Evolutionary conservation across 2,113 vertebrate species (phyloP).

Genomic region (Platysternon megacephalum): DNA sequence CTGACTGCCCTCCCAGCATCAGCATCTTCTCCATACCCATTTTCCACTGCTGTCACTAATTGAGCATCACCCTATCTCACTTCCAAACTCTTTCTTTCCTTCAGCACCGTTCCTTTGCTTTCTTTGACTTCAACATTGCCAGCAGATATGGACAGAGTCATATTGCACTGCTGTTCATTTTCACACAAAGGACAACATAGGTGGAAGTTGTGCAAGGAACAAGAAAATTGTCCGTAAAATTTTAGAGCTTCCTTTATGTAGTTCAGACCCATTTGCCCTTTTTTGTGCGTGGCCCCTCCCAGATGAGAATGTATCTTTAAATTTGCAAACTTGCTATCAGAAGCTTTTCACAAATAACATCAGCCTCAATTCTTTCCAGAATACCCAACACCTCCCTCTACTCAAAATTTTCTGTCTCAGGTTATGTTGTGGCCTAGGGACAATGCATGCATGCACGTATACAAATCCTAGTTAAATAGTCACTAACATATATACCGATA

Average conservation of each 20-base stretch:
- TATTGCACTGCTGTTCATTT: constrained; percentile 9
- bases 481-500: constrained; percentile 8
- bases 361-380: not conserved
- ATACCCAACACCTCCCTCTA: not conserved
- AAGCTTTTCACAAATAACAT: not conserved
- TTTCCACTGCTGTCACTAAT: not conserved
- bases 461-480: not conserved
- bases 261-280: not conserved
- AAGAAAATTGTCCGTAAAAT: not conserved
- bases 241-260: not conserved
- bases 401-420: not conserved
- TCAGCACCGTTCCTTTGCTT: not conserved
- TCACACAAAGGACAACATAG: constrained; percentile 23
- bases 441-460: not conserved
- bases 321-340: not conserved
- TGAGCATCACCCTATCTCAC: not conserved
- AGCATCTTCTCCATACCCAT: fast-evolving
- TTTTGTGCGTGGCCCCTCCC: not conserved
- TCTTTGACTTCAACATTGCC: not conserved
- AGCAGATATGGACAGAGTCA: not conserved
- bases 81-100: not conserved
- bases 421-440: not conserved
- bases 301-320: fast-evolving
- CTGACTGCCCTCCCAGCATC: not conserved
- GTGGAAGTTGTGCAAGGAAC: not conserved